Conservation (phyloP, 2,113 vertebrate genomes). For the Antechinus flavipes region DNA sequence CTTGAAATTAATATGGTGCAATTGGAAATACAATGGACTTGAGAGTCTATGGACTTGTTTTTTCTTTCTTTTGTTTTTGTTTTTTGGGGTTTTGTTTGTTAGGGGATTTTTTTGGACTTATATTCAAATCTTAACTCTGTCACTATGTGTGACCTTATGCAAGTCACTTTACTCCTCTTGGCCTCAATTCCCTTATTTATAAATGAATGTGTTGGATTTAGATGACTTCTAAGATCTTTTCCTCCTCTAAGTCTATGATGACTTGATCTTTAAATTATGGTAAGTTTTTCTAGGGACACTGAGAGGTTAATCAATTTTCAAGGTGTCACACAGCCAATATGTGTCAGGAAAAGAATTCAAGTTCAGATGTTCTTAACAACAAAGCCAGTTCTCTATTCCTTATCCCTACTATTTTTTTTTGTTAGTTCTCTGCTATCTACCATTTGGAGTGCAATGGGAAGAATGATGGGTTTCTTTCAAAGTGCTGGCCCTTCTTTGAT, state of each 20-base stretch:
- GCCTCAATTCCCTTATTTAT: not conserved
- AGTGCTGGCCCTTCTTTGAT: conserved; percentile 8
- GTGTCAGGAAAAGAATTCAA: not conserved
- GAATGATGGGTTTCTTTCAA: conserved; percentile 49
- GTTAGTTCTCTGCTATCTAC: not conserved
- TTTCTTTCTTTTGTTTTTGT: too few relatives aligned
- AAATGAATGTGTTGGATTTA: not conserved
- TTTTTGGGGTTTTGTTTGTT: too few relatives aligned
- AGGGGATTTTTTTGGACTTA: not conserved
- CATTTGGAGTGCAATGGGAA: not conserved
- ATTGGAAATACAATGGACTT: not conserved
- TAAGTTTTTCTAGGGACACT: not conserved
- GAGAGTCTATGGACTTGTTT: not conserved
- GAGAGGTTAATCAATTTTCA: too few relatives aligned
- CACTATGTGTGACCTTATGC: not conserved
- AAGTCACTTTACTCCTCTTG: not conserved
- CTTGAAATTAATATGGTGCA: not conserved
- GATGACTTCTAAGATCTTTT: not conserved
- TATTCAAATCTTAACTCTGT: not conserved
- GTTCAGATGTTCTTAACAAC: not conserved
- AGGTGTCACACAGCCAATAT: not conserved
- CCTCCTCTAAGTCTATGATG: not conserved
- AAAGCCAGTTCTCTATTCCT: not conserved
- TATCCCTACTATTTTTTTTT: not conserved
- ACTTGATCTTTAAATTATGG: not conserved